These are phyloP conservation scores for Monomorium pharaonis DNA, from an alignment of 1,140 invertebrate species.

Conservation along the genomic window DNA sequence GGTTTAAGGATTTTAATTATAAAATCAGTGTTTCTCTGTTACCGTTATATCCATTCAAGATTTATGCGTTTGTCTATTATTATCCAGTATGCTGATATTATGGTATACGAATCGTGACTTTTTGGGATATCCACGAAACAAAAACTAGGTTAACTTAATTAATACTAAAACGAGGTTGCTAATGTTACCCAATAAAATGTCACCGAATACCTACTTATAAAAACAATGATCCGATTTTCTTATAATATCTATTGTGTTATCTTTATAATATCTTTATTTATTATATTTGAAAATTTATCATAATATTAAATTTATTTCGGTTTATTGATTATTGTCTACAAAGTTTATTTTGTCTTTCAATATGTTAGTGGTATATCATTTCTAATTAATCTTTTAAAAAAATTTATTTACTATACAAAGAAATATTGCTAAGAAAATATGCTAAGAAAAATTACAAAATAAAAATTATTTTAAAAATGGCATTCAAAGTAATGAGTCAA, in stretches of 20 bases:
- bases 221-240: neutral
- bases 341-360: neutral
- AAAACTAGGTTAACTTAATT: conserved; percentile 45
- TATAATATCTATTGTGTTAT: neutral
- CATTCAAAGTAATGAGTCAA: neutral
- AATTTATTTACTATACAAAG: neutral
- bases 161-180: neutral
- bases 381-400: neutral
- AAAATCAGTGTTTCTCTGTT: neutral
- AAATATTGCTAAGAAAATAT: neutral
- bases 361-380: neutral
- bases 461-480: neutral
- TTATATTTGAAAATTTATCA: neutral
- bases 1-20: neutral
- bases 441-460: neutral
- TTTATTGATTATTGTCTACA: neutral
- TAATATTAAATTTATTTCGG: neutral
- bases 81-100: conserved; percentile 9
- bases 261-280: neutral
- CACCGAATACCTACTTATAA: neutral
- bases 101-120: neutral
- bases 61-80: conserved; percentile 37
- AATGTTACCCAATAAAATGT: neutral
- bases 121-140: neutral
- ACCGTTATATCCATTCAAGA: neutral